These are phyloP conservation scores for Burhinus oedicnemus DNA, from an alignment of 2,113 vertebrate species.

Conservation along the genomic window DNA sequence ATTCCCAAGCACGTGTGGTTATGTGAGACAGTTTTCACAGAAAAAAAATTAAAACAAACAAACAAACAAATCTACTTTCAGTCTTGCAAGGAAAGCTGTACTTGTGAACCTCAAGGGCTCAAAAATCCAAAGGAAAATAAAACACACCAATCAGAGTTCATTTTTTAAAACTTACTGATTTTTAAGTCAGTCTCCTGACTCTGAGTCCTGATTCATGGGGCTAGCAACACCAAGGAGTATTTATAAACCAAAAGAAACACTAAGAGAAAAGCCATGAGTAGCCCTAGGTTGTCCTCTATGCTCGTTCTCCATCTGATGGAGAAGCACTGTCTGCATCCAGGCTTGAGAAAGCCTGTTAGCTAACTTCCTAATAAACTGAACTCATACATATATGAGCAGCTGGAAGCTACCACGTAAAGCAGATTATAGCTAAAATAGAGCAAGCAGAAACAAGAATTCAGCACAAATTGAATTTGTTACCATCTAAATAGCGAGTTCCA, in stretches of 20 bases:
- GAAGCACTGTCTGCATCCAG: background rate
- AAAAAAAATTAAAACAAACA: background rate
- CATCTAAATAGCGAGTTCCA: conserved; percentile 72
- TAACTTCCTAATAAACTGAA: background rate
- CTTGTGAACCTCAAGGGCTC: background rate
- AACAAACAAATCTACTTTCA: background rate
- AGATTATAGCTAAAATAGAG: background rate
- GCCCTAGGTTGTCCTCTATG: background rate
- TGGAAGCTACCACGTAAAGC: background rate
- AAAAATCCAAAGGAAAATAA: background rate
- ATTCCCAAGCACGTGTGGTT: background rate
- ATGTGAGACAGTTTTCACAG: background rate
- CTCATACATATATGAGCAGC: background rate
- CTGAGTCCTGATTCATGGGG: background rate
- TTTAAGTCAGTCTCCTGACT: background rate
- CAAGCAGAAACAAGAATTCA: background rate
- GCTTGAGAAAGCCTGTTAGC: background rate
- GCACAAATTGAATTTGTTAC: conserved; percentile 28
- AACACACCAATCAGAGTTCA: background rate
- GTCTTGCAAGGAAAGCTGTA: background rate
- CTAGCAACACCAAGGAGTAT: background rate
- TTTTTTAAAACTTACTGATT: background rate
- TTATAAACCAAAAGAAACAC: background rate
- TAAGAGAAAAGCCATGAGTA: background rate
- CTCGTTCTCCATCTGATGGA: background rate